A percentile compares a stretch with the other conserved stretches of the same genome.
Evolutionary conservation across 2,113 vertebrate species (phyloP).

Genomic region (Hydrolagus affinis): DNA sequence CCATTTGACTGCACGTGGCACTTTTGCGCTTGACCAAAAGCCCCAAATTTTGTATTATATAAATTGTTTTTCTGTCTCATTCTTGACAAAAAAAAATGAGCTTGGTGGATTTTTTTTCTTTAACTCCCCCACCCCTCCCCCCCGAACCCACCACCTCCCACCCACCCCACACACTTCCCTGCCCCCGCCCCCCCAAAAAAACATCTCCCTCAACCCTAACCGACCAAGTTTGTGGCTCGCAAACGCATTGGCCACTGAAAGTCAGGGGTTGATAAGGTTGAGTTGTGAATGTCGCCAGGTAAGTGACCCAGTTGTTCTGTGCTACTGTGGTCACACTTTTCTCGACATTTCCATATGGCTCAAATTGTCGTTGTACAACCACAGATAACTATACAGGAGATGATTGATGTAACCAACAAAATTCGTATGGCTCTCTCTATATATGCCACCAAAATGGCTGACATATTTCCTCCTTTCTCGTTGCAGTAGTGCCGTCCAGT

Average conservation of each 20-base stretch:
- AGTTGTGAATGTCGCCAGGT: slow-evolving; percentile 13
- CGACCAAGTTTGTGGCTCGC: neutral
- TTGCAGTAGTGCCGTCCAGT: slow-evolving; percentile 84
- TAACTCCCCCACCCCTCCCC: neutral
- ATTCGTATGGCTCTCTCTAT: slow-evolving; percentile 23
- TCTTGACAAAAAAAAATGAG: no score
- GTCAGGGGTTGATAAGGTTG: slow-evolving; percentile 8
- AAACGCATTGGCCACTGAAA: neutral
- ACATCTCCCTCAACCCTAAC: neutral
- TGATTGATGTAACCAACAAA: slow-evolving; percentile 18
- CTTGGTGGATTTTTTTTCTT: no score
- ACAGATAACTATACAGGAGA: slow-evolving; percentile 18
- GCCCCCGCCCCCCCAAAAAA: neutral
- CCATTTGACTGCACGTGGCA: neutral
- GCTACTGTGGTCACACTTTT: slow-evolving; percentile 13
- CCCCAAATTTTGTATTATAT: no score
- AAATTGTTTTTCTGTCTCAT: no score
- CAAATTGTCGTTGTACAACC: slow-evolving; percentile 14
- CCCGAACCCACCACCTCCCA: no score
- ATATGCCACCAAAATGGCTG: slow-evolving; percentile 29
- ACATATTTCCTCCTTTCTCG: slow-evolving; percentile 39
- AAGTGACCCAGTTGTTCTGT: slow-evolving; percentile 18
- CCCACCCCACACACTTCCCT: no score
- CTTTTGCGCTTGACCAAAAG: neutral
- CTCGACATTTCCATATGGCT: slow-evolving; percentile 5